Base-by-base conservation (phyloP, 2,113 vertebrate genomes). In the Elanoides forficatus region DNA sequence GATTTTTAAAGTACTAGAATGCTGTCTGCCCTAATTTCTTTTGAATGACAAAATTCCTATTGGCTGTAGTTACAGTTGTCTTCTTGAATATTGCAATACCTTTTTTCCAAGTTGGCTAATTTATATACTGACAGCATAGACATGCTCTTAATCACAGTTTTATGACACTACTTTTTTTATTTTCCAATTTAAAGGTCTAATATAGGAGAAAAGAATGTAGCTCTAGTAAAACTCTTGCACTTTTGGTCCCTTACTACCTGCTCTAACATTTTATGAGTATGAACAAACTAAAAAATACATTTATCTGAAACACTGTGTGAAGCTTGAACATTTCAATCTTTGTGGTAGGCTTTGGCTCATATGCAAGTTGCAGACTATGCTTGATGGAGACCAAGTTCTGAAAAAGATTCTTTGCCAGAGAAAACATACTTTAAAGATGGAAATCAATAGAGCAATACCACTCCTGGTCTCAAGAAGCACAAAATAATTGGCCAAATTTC, bases 331-430 rank as follows among this genome's bases (percentile, higher is more conserved):
- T 87, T 66, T 45, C 32, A 9, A 45, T 25, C 73, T 90, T 67
- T 90, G 56, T 47, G 42, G 42, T 16, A 86, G 47, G 15, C 38
- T 80, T 76, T 86, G 82, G 74, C 66, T 93, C 30, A 60, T 0
- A 0, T 47, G 48, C 82, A 93, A 83, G 34, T 48, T 56, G 29
- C 27, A 80, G 60, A 67, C 40, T 52, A 59, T 0, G 6, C 34
- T 18, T 55, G 27, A 68, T 16, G 29, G 26, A 85, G 38, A 63
- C 7, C 47, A 78, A 83, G 26, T 83, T 93, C 80, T 81, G 40
- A 76, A 45, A 81, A 92, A 94, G 50, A 86, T 30, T 71, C 70
- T 75, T 56, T 90, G 95, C 93, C 93, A 96, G 74, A 85, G 26
- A 85, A 93, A 96, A 96, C 62, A 92, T 62, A 72, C 29, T 76